These are phyloP conservation scores for Caenorhabditis plicata DNA, from an alignment of 2,888 invertebrate species.

Conservation along the genomic window DNA sequence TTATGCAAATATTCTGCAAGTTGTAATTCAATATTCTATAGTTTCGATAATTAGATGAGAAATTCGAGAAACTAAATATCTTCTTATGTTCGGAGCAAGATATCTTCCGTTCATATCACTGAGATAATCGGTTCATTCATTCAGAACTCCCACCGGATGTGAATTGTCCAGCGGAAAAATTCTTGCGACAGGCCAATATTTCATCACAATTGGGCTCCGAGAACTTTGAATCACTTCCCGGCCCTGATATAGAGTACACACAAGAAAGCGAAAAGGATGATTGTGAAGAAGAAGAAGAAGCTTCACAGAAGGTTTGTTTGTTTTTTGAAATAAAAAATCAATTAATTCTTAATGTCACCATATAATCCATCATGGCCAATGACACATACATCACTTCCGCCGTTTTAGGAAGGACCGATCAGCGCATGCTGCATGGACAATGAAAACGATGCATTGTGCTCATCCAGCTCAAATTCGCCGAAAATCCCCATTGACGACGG, in stretches of 20 bases:
- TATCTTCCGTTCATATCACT: no score
- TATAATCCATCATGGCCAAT: no score
- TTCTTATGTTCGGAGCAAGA: no score
- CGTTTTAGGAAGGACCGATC: no score
- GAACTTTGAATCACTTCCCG: slow-evolving; percentile 33
- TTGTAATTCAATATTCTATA: no score
- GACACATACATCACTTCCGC: no score
- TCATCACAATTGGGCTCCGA: background rate
- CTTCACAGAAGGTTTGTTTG: background rate
- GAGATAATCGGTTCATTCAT: no score
- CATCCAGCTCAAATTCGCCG: background rate
- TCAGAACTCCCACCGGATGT: slow-evolving; percentile 31
- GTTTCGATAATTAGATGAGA: no score
- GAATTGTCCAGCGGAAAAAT: slow-evolving; percentile 37
- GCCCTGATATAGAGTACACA: slow-evolving; percentile 54
- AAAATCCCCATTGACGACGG: slow-evolving; percentile 1
- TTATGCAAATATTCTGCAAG: no score
- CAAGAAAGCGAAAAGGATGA: slow-evolving; percentile 30
- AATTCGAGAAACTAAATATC: no score
- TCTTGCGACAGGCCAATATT: slow-evolving; percentile 8
- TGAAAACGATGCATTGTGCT: background rate
- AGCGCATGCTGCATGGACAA: no score
- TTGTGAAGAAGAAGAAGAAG: slow-evolving; percentile 9
- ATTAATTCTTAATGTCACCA: no score
- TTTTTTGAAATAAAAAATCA: slow-evolving; percentile 2